These are phyloP conservation scores for Sisyra terminalis DNA, from an alignment of 2,888 invertebrate genomes.

Conservation along the genomic window DNA sequence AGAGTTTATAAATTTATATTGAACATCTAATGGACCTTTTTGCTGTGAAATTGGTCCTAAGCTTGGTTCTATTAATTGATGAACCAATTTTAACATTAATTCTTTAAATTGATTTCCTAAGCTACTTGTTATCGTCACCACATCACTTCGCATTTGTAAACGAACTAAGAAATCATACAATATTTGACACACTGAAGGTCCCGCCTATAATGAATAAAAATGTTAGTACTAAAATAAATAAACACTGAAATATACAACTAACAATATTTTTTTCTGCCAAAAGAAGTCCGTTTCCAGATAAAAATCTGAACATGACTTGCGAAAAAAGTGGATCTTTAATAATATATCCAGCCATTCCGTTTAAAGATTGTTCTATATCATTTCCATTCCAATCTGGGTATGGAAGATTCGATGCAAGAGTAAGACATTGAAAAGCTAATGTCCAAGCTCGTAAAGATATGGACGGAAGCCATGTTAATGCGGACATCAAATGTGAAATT, in stretches of 20 bases:
- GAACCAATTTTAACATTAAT: constrained; percentile 49
- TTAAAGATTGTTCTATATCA: constrained; percentile 18
- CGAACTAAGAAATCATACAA: constrained; percentile 54
- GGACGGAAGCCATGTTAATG: constrained; percentile 47
- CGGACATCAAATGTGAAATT: constrained; percentile 45
- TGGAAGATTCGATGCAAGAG: constrained; percentile 51
- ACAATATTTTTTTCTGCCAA: constrained; percentile 34
- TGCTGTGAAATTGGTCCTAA: constrained; percentile 41
- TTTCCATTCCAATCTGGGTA: constrained; percentile 12
- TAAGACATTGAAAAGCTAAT: constrained; percentile 56
- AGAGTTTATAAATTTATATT: constrained; percentile 51
- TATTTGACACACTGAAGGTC: constrained; percentile 57
- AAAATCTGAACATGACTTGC: constrained; percentile 45
- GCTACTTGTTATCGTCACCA: constrained; percentile 33
- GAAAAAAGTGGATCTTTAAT: constrained; percentile 49
- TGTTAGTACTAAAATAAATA: not conserved
- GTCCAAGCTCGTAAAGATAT: constrained; percentile 65
- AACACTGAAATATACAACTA: constrained; percentile 18
- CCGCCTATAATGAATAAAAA: constrained; percentile 35
- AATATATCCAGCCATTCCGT: constrained; percentile 45
- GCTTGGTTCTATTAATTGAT: constrained; percentile 51
- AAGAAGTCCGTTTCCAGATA: constrained; percentile 44
- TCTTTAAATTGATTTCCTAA: constrained; percentile 41
- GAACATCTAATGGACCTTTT: constrained; percentile 51
- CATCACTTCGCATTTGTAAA: constrained; percentile 47